Evolutionary conservation across 2,113 vertebrate species (phyloP).

Genomic region (Bubo scandiacus): DNA sequence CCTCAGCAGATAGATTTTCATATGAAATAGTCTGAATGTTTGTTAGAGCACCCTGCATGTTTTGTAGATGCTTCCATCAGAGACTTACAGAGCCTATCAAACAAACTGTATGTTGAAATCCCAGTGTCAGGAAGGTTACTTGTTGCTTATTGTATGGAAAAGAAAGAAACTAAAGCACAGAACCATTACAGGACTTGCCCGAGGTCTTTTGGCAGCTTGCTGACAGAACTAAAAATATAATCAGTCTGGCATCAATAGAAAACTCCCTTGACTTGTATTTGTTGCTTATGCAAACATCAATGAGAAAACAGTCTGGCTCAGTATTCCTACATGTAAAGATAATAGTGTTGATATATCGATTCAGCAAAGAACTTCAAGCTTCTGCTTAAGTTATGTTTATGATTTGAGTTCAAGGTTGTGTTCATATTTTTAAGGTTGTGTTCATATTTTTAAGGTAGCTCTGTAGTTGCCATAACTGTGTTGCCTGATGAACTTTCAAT

Average conservation of each 20-base stretch:
- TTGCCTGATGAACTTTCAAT: background rate
- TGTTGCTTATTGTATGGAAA: background rate
- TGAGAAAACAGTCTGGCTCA: background rate
- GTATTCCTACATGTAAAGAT: background rate
- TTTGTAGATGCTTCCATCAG: background rate
- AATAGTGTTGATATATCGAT: background rate
- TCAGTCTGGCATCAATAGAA: background rate
- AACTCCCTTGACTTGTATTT: constrained; percentile 26
- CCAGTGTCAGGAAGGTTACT: background rate
- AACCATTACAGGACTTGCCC: background rate
- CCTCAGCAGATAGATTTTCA: background rate
- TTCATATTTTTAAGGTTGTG: background rate
- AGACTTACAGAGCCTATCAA: background rate
- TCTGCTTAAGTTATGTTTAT: background rate
- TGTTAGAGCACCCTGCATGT: background rate
- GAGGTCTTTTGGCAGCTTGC: background rate
- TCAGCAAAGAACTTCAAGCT: constrained; percentile 10
- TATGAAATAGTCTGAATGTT: background rate
- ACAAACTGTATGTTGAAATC: background rate
- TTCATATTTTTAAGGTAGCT: background rate
- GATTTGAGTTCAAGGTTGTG: background rate
- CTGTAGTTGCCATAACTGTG: background rate
- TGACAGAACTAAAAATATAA: constrained; percentile 8
- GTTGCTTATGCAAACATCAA: constrained; percentile 23
- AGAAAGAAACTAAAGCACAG: background rate